Base-by-base conservation (phyloP, 2,797 vertebrate species). In the Diglossa cyanea region DNA sequence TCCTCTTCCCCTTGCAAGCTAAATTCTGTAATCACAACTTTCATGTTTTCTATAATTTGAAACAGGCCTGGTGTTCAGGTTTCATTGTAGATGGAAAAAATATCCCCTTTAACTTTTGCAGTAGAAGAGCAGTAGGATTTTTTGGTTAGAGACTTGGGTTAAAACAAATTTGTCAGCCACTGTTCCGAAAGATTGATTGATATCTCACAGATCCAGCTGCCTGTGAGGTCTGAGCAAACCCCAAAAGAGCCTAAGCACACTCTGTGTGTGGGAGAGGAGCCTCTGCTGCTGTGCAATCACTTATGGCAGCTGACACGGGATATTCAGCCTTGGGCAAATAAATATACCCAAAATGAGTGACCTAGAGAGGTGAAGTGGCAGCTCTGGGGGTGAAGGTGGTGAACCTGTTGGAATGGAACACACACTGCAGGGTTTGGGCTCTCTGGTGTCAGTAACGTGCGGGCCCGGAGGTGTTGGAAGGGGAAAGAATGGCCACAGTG, bases 171-270 rank as follows among this genome's bases (percentile, higher is more conserved):
- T 94, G 58, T 80, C 70, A 67, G 72, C 47, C 44, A 10, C 79
- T 72, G 47, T 65, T 85, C 45, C 48, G 86, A 80, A 81, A 85
- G 91, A 73, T 37, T 86, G 93, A 91, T 82, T 2, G 3, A 73
- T 9, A 40, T 79, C 42, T 77, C 47, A 30, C 19, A 75, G 72
- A 81, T 45, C 61, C 62, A 96, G 88, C 87, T 94, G 90, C 83
- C 61, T 94, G 78, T 78, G 95, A 96, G 96, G 87, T 97, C 90
- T 50, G 33, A 77, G 71, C 76, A 88, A 93, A 77, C 67, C 77
- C 84, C 89, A 30, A 39, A 85, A 51, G 77, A 96, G 61, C 79
- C 95, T 62, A 30, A 93, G 91, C 84, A 93, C 53, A 55, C 50
- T 77, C 77, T 82, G 72, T 21, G 21, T 96, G 95, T 68, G 93